Evolutionary conservation across 30 jellyfish, hydroid and myxozoan species (phyloP).

Genomic region (Turritopsis rubra): DNA sequence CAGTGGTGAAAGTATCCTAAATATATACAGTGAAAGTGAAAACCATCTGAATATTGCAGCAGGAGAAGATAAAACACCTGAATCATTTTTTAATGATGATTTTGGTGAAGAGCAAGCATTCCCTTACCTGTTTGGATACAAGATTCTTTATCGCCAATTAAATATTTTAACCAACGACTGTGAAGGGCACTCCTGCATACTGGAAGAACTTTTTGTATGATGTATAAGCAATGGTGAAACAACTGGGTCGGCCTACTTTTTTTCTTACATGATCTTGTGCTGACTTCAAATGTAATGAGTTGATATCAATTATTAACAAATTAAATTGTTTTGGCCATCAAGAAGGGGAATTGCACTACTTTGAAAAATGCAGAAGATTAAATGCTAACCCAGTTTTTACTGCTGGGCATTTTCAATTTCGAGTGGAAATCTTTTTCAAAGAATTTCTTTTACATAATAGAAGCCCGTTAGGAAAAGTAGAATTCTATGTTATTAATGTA

Average conservation of each 20-base stretch:
- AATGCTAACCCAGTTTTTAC: conserved; percentile 10
- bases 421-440: conserved; percentile 2
- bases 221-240: conserved; percentile 12
- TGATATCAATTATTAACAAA: conserved; percentile 11
- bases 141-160: neutral
- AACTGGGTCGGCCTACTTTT: conserved; percentile 19
- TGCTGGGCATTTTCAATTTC: conserved; percentile 19
- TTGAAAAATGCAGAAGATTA: conserved; percentile 9
- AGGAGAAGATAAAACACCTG: neutral
- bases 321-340: neutral
- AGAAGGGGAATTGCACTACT: neutral
- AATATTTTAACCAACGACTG: conserved; percentile 7
- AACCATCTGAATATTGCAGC: neutral
- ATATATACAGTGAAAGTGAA: neutral
- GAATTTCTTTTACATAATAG: neutral
- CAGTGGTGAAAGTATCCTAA: neutral
- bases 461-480: neutral
- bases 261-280: conserved; percentile 6
- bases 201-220: conserved; percentile 12
- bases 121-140: neutral
- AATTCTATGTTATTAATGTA: neutral
- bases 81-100: conserved; percentile 13
- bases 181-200: conserved; percentile 21
- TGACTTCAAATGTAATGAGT: conserved; percentile 8
- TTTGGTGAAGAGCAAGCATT: conserved; percentile 20